Evolutionary conservation across 2,888 invertebrate genomes (phyloP).

Genomic region (Plagodis dolabraria): DNA sequence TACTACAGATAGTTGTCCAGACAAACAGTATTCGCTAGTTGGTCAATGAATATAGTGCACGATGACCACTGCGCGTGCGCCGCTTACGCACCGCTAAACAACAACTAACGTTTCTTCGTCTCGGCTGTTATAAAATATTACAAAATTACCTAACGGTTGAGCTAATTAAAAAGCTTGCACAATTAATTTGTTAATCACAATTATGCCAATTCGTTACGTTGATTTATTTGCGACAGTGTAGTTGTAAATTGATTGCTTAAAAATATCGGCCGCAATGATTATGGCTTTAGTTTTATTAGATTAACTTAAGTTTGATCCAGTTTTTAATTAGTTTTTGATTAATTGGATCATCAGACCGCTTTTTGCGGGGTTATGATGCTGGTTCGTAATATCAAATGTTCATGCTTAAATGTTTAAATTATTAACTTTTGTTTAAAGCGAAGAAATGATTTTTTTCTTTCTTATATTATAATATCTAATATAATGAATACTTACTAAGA

Average conservation of each 20-base stretch:
- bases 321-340: conserved; percentile 16
- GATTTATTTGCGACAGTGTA: conserved; percentile 36
- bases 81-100: conserved; percentile 56
- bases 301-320: conserved; percentile 26
- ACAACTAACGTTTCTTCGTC: conserved; percentile 29
- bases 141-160: conserved; percentile 42
- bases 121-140: conserved; percentile 44
- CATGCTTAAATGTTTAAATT: no score
- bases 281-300: conserved; percentile 34
- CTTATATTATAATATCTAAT: no score
- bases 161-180: conserved; percentile 42
- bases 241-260: conserved; percentile 36
- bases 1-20: no score
- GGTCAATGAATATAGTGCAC: conserved; percentile 36
- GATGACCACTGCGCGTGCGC: conserved; percentile 51
- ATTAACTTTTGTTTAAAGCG: no score
- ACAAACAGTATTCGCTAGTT: no score
- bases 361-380: no score
- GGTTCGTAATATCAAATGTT: no score
- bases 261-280: conserved; percentile 33
- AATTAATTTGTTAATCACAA: conserved; percentile 40
- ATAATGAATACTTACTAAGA: no score
- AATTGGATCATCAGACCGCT: neutral
- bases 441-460: no score
- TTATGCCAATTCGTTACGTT: conserved; percentile 34